Percentiles rank a stretch among this genome's conserved stretches.
phyloP scores from a whole-genome alignment of 2,797 vertebrate genomes.

The Graptemys geographica region DNA sequence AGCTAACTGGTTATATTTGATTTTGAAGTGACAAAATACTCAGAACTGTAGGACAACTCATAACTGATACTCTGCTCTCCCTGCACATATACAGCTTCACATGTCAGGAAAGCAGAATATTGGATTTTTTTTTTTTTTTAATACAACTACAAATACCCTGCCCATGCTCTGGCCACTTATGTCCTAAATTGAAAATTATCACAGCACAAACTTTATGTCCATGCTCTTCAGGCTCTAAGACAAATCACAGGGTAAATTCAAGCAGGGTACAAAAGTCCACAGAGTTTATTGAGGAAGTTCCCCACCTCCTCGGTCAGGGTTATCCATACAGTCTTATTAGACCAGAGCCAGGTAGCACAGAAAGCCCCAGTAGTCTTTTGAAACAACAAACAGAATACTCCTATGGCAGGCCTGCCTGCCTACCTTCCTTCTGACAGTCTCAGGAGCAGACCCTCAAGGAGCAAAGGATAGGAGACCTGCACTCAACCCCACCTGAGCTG shows the following conservation, averaged over 20 bases:
- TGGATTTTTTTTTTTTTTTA: neutral
- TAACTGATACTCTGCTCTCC: neutral
- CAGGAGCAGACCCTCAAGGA: neutral
- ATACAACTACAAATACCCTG: accelerated
- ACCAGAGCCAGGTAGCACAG: neutral
- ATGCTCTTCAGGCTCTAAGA: neutral
- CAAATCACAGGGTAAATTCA: neutral
- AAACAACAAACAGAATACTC: neutral
- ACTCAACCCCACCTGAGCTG: neutral
- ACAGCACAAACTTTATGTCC: neutral
- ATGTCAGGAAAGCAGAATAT: neutral
- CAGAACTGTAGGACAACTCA: neutral
- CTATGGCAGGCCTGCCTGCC: neutral
- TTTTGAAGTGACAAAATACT: neutral
- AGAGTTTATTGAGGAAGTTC: neutral
- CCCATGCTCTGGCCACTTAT: too few relatives aligned
- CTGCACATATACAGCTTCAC: neutral
- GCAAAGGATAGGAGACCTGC: neutral
- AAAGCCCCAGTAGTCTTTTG: neutral
- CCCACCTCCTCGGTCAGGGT: neutral
- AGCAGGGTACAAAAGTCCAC: neutral
- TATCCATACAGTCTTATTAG: neutral
- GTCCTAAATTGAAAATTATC: neutral
- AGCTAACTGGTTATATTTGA: neutral
- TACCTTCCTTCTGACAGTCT: neutral